Base-by-base conservation (phyloP, 2,113 vertebrate species). In the Gymnarchus niloticus region DNA sequence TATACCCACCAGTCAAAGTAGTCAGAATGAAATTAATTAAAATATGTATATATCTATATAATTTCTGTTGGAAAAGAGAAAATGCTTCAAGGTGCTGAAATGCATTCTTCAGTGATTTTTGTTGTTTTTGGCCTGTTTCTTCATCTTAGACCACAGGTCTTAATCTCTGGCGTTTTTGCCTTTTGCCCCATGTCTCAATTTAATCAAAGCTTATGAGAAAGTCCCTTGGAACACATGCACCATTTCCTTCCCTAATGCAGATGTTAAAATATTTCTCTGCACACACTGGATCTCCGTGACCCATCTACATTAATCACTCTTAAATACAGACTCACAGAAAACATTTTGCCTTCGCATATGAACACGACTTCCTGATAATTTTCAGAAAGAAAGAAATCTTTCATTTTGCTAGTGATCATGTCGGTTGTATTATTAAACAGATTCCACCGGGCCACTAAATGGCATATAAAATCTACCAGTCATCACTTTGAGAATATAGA, bases 401-500 rank as follows among this genome's bases (percentile, higher is more conserved):
- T 19, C 33, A 76, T 85, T 77, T 85, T 54, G 61, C 49, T 77
- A 65, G 84, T 77, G 76, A 85, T 19, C 84, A 37, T 56, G 65
- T 84, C 54, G 19, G 25, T 77, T 37, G 51, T 41, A 56, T 54
- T 85, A 76, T 85, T 33, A 56, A 76, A 33, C n/a, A 10, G 28
- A 76, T 69, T 33, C 65, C 84, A 49, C 28, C 41, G 65, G 49
- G 52, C 84, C 65, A 76, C 80, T 85, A 88, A 91, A 33, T 81
- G 88, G 86, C 87, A 86, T 86, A 88, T 87, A 87, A 90, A 88
- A 89, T 87, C 89, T 81, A 90, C 83, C 87, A 89, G 87, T 91
- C 91, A 89, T 89, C 88, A 85, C 91, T 92, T 90, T 88, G 88
- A 88, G 89, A 84, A 89, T 89, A 89, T 87, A 91, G 91, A 92